Base-by-base conservation (phyloP, 2,113 vertebrate genomes). In the Agapornis roseicollis region DNA sequence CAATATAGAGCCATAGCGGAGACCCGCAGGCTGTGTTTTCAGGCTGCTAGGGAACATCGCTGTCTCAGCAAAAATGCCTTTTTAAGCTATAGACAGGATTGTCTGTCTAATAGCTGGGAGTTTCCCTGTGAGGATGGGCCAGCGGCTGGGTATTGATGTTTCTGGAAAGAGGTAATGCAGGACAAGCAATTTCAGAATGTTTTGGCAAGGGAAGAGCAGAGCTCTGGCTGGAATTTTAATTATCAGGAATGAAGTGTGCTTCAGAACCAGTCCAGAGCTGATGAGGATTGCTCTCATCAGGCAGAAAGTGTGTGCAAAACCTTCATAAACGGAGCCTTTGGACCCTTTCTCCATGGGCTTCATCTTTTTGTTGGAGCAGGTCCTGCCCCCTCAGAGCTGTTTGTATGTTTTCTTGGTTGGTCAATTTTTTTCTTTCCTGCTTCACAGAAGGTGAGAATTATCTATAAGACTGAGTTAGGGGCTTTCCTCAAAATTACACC, bases 31-130 rank as follows among this genome's bases (percentile, higher is more conserved):
- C 46, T 82, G 73, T 80, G 56, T 42, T 79, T 61, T 35, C 47
- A 86, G 86, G 31, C 84, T 87, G 78, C 69, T 80, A 77, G 63
- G 56, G 80, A 71, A 14, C 65, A 20, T 2, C 3, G 64, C 41
- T 53, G 80, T 22, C 81, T 89, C 87, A 61, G 66, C 88, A 96
- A 70, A 88, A 89, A 29, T 15, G 61, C 31, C 60, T 66, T 61
- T 73, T 87, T 12, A 24, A 35, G 27, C 71, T 18, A 0, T 3
- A 42, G 47, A 16, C 64, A 52, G 66, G 29, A 29, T 4, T 73
- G 70, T 68, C 50, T 84, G 52, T 22, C 16, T 35, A 11, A 49
- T 15, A 66, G 19, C 53, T 63, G 71, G 63, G 89, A 66, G 78
- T 55, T 81, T 66, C 50, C 53, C 29, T 63, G 28, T 0, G 9